Base-by-base conservation (phyloP, 2,797 vertebrate genomes). In the Sebastes kiyomatsui region DNA sequence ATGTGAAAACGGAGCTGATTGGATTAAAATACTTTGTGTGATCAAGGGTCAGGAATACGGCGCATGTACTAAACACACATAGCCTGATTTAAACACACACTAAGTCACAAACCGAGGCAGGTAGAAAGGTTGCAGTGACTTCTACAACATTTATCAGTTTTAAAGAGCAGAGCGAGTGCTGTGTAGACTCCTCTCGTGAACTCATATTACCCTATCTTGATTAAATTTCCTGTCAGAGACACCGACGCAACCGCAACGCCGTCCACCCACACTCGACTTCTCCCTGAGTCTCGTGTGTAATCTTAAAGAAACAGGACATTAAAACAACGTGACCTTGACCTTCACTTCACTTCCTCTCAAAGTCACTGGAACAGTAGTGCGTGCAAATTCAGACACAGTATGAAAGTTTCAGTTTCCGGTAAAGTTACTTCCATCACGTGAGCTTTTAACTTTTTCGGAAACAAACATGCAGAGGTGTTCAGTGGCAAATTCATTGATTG, bases 1-100 rank as follows among this genome's bases (percentile, higher is more conserved):
- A 96, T 96, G 96, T 96, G 96, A 96, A 96, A 93, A 95, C 81
- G 89, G 94, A 95, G 93, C 94, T 95, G 94, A 96, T 96, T 96
- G 95, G 95, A 96, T 96, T 96, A 96, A 96, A 96, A 96, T 96
- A 95, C 94, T 95, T 96, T 89, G 81, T 92, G 93, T 95, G 95
- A 96, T 96, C 94, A 95, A 90, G 93, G 91, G 90, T 94, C 91
- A 93, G 89, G 89, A 88, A 94, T 84, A 93, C 75, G 14, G 78
- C 90, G 85, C 89, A 92, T 83, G 83, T 89, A 81, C 80, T 88
- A 92, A 88, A 93, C 87, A 90, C 93, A 89, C 85, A 83, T 13
- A 77, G 61, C 23, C 71, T 60, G 35, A 84, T 52, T 85, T 61
- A 69, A 65, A 81, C 75, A 67, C 25, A 42, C 75, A 68, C n/a